Evolutionary conservation across 2,113 vertebrate species (phyloP).

Genomic region (Ranitomeya imitator): DNA sequence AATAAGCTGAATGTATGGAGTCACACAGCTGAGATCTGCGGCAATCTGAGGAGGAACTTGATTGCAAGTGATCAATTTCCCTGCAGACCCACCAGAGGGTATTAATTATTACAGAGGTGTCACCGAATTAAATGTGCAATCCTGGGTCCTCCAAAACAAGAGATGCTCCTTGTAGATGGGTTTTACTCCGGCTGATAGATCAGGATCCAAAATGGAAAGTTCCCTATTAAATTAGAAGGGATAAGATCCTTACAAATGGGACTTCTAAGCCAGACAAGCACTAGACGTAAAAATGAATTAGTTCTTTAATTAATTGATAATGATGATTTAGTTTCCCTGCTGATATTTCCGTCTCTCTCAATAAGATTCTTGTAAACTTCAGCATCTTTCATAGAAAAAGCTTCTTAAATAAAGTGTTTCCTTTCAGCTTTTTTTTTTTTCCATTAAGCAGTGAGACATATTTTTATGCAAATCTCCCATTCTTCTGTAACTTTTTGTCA

Average conservation of each 20-base stretch:
- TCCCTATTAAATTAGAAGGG: no score
- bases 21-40: no score
- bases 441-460: conserved; percentile 11
- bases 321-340: background rate
- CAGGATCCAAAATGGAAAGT: no score
- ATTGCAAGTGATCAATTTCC: no score
- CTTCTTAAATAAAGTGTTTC: background rate
- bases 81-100: no score
- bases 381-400: background rate
- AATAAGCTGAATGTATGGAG: no score
- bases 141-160: no score
- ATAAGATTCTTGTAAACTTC: background rate
- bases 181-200: no score
- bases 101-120: no score
- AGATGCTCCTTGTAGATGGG: no score
- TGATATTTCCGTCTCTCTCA: background rate
- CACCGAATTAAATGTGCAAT: no score
- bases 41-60: no score
- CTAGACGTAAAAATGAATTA: background rate
- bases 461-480: conserved; percentile 22
- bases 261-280: background rate
- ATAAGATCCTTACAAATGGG: background rate
- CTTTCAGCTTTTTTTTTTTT: conserved; percentile 20
- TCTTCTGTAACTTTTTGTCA: conserved; percentile 29
- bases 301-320: background rate